Conservation (phyloP, 2,888 invertebrate genomes). For the Iselma pallidipennis region DNA sequence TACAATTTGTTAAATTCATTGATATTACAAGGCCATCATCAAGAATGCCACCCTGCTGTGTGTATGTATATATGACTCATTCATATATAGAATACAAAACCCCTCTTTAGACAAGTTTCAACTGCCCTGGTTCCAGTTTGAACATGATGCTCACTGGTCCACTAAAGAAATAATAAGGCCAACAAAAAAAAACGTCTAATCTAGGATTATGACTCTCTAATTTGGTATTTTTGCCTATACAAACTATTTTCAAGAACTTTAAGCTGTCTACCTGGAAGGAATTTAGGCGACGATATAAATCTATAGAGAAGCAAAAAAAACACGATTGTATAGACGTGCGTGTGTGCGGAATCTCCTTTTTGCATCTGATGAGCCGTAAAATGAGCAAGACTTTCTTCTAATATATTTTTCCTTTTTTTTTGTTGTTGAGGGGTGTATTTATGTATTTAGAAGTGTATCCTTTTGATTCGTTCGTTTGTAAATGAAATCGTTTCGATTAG, state of each 20-base stretch:
- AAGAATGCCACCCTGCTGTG: neutral
- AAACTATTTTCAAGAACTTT: conserved; percentile 17
- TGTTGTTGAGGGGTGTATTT: neutral
- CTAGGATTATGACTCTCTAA: conserved; percentile 24
- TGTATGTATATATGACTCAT: neutral
- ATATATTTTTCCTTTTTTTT: too few species aligned
- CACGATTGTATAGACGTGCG: conserved; percentile 1
- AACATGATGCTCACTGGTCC: neutral
- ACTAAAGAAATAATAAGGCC: neutral
- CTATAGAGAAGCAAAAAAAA: neutral
- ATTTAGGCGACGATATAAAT: neutral
- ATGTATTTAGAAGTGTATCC: too few species aligned
- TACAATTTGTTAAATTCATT: neutral
- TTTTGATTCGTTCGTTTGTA: neutral
- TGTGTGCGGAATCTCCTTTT: conserved; percentile 14
- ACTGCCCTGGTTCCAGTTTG: neutral
- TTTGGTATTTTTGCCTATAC: conserved; percentile 28
- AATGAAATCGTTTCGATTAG: conserved; percentile 2
- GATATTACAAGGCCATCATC: neutral
- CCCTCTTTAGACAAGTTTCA: neutral
- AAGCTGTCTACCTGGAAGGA: conserved; percentile 30
- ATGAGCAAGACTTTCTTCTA: too few species aligned
- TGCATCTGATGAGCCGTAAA: neutral
- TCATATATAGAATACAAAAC: neutral
- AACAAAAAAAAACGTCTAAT: neutral